Percentiles rank a stretch among this genome's conserved stretches.
Evolutionary conservation across 2,888 invertebrate genomes (phyloP).

Genomic region (Sussaba pulchella): DNA sequence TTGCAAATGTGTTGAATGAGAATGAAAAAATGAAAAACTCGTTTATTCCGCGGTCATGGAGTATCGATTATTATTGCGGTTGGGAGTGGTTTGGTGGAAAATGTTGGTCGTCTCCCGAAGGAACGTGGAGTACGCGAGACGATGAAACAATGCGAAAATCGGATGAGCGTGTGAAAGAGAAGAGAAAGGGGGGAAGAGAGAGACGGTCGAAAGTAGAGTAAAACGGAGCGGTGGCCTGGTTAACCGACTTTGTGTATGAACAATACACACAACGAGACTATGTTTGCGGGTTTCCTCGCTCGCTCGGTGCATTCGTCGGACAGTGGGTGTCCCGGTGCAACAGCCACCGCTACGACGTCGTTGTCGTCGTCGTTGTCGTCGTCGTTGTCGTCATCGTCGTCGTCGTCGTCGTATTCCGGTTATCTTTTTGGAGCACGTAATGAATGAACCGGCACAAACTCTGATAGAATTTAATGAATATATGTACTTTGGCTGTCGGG

Average conservation of each 20-base stretch:
- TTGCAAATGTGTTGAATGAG: neutral
- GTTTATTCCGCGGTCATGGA: neutral
- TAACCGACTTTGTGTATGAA: conserved; percentile 56
- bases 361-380: conserved; percentile 16
- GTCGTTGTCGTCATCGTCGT: conserved; percentile 24
- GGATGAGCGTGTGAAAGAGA: conserved; percentile 41
- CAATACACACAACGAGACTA: conserved; percentile 48
- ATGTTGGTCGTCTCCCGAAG: conserved; percentile 27
- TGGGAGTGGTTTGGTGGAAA: neutral
- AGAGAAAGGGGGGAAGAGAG: conserved; percentile 31
- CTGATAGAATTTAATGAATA: conserved; percentile 49
- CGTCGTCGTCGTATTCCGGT: conserved; percentile 69
- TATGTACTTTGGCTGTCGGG: conserved; percentile 4
- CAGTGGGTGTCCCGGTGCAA: conserved; percentile 70
- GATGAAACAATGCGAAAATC: conserved; percentile 60
- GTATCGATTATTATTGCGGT: conserved; percentile 35
- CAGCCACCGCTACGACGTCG: neutral
- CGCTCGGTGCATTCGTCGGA: conserved; percentile 64
- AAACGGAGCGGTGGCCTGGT: conserved; percentile 59
- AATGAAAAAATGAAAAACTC: neutral
- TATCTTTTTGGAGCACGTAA: conserved; percentile 77
- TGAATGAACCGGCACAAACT: conserved; percentile 38
- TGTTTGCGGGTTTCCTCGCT: conserved; percentile 67
- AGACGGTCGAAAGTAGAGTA: conserved; percentile 28
- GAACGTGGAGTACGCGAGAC: conserved; percentile 1